These are phyloP conservation scores for Drosophila nigricruria DNA, from an alignment of 2,888 invertebrate genomes.

Conservation along the genomic window DNA sequence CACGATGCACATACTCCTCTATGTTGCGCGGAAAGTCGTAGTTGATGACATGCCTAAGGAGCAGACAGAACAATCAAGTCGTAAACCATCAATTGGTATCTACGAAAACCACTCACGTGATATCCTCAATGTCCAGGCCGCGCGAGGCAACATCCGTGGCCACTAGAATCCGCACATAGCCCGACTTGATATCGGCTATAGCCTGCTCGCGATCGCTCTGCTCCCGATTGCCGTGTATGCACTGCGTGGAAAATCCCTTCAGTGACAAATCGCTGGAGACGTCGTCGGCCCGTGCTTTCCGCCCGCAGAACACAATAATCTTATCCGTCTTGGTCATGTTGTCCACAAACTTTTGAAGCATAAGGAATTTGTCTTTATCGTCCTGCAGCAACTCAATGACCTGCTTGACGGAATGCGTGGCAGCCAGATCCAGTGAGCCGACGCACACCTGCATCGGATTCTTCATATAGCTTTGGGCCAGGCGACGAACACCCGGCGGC, in stretches of 20 bases:
- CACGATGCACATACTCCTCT: constrained; percentile 96
- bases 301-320: constrained; percentile 95
- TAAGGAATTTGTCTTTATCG: constrained; percentile 87
- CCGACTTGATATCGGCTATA: constrained; percentile 92
- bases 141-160: constrained; percentile 98
- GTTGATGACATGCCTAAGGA: constrained; percentile 90
- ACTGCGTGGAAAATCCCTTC: constrained; percentile 89
- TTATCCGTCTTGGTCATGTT: constrained; percentile 92
- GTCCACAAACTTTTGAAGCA: constrained; percentile 89
- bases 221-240: constrained; percentile 96
- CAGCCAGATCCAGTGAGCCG: constrained; percentile 94
- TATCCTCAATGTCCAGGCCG: constrained; percentile 95
- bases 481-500: constrained; percentile 94
- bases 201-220: constrained; percentile 93
- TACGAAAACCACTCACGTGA: constrained; percentile 87
- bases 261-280: constrained; percentile 92
- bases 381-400: constrained; percentile 91
- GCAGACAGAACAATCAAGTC: neutral
- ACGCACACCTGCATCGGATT: constrained; percentile 96
- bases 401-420: constrained; percentile 95
- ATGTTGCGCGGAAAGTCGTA: constrained; percentile 97
- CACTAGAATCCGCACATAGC: constrained; percentile 92
- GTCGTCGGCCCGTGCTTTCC: constrained; percentile 93
- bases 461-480: constrained; percentile 94
- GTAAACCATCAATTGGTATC: too few species aligned